phyloP scores from a whole-genome alignment of 2,888 invertebrate genomes.

The Ichneumon xanthorius region DNA sequence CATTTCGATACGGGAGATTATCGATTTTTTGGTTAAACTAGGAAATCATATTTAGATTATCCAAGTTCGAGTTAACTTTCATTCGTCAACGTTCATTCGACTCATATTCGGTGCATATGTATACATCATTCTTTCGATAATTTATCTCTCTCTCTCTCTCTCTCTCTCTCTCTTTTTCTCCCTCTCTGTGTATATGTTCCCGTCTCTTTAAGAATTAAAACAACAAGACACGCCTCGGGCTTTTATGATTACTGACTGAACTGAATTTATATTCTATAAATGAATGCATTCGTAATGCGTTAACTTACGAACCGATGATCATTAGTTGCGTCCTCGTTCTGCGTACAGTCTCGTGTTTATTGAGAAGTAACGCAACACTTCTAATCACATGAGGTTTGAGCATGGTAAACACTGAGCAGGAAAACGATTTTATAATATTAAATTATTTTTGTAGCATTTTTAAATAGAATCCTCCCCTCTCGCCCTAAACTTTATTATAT shows the following conservation, averaged over 20 bases:
- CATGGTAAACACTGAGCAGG: slow-evolving; percentile 49
- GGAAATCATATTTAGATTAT: slow-evolving; percentile 16
- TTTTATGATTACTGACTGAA: slow-evolving; percentile 61
- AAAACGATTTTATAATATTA: slow-evolving; percentile 70
- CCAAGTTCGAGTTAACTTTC: slow-evolving; percentile 21
- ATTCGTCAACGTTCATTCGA: not conserved
- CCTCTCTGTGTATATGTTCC: not conserved
- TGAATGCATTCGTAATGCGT: slow-evolving; percentile 38
- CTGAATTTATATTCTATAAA: slow-evolving; percentile 35
- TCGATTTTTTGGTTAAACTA: slow-evolving; percentile 7
- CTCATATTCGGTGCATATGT: slow-evolving; percentile 11
- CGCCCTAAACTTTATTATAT: slow-evolving; percentile 60
- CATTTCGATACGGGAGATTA: not conserved
- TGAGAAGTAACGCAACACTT: slow-evolving; percentile 47
- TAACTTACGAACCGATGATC: slow-evolving; percentile 36
- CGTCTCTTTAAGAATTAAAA: not conserved
- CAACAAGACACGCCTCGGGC: slow-evolving; percentile 45
- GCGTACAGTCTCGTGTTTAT: slow-evolving; percentile 61
- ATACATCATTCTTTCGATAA: slow-evolving; percentile 8
- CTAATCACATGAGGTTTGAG: slow-evolving; percentile 61
- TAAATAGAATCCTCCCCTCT: slow-evolving; percentile 63
- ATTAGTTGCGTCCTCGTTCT: slow-evolving; percentile 70
- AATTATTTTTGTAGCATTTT: slow-evolving; percentile 78
- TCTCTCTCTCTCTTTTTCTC: slow-evolving; percentile 5
- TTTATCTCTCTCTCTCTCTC: slow-evolving; percentile 15